Evolutionary conservation across 2,888 invertebrate genomes (phyloP).

Genomic region (Drosophila cyrtoloma): DNA sequence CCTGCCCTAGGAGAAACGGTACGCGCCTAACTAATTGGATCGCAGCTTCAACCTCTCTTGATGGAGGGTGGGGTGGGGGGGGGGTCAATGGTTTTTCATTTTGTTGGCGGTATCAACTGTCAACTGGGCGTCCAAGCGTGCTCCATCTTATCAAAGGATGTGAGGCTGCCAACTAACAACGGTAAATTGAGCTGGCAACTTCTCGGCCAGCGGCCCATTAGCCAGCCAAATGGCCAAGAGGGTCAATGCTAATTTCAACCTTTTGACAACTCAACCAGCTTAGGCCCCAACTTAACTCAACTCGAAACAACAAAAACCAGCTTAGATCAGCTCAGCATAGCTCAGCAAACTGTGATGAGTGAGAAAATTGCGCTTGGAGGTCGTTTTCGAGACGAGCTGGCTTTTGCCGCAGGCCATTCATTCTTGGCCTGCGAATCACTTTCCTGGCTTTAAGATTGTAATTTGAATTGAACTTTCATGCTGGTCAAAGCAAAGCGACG

Average conservation of each 20-base stretch:
- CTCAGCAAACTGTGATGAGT: conserved; percentile 15
- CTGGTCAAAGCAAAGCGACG: conserved; percentile 62
- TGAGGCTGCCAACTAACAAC: conserved; percentile 49
- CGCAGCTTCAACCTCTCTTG: conserved; percentile 32
- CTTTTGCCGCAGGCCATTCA: conserved; percentile 36
- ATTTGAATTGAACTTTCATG: conserved; percentile 79
- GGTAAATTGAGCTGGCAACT: conserved; percentile 61
- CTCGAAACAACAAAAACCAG: background rate
- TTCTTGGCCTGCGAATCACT: conserved; percentile 62
- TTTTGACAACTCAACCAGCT: conserved; percentile 74
- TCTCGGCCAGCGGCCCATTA: conserved; percentile 44
- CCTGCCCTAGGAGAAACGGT: conserved; percentile 47
- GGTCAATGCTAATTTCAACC: conserved; percentile 78
- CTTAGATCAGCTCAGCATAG: conserved; percentile 8
- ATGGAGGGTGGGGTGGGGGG: background rate
- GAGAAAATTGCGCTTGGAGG: conserved; percentile 22
- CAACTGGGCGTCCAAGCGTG: conserved; percentile 49
- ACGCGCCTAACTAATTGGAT: conserved; percentile 55
- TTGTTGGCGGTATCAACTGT: conserved; percentile 5
- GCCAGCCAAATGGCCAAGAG: conserved; percentile 53
- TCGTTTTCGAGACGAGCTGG: background rate
- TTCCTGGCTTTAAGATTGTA: conserved; percentile 73
- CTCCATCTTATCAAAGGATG: conserved; percentile 58
- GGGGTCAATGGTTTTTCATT: conserved; percentile 14
- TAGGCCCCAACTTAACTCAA: background rate